Base-by-base conservation (phyloP, 2,888 invertebrate genomes). In the Drosophila peninsularis region DNA sequence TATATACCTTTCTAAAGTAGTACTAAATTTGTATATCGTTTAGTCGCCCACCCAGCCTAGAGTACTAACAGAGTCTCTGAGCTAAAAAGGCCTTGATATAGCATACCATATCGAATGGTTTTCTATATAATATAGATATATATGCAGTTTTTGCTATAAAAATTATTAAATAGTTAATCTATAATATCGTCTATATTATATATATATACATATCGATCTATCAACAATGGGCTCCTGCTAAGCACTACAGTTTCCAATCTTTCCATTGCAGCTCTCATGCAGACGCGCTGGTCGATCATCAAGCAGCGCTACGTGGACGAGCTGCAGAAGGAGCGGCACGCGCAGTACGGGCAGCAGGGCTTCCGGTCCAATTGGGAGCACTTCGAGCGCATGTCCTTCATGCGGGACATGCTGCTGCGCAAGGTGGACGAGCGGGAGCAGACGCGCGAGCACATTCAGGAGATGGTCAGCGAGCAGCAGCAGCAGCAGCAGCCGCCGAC, bases 331-430 rank as follows among this genome's bases (percentile, higher is more conserved):
- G 91, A 91, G 61, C 90, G 91, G 1, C 91, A 91, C 61, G 78
- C 89, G 3, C 84, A 87, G 53, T 90, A 89, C 42, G 76, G 78
- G 0, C 88, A 91, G 41, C 90, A 90, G 55, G 77, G 68, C 9
- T 91, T 91, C 50, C 82, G 90, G 24, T 91, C 91, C 34, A 89
- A 89, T 27, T 91, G 91, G 91, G 91, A 91, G 63, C 91, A 91
- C 69, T 91, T 91, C 36, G 91, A 91, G 5, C 91, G 91, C 19
- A 91, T 91, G 91, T 77, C 86, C 45, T 91, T 91, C 30, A 91
- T 91, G 91, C 83, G 91, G 2, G 91, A 90, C 5, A 91, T 88
- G 62, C 80, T 91, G 32, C 67, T 89, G 13, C 88, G 89, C 19
- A 91, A 91, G 66, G 91, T 91, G 39, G 91, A 91, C 50, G 91